These are phyloP conservation scores for Pseudomyrmex sp. DNA, from an alignment of 1,140 invertebrate genomes.

Conservation along the genomic window DNA sequence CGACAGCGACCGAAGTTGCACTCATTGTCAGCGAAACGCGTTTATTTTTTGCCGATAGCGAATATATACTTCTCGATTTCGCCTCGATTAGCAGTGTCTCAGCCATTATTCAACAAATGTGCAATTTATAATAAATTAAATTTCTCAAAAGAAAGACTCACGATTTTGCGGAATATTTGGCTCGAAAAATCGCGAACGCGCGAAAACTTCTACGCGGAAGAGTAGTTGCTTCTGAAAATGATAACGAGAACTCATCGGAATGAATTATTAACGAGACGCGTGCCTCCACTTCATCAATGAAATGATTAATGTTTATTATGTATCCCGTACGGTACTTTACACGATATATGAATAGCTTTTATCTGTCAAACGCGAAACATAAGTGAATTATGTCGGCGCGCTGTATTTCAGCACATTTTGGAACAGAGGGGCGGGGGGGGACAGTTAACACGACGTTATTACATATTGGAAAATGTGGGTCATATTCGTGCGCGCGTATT, in stretches of 20 bases:
- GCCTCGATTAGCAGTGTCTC: neutral
- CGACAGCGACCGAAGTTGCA: constrained; percentile 38
- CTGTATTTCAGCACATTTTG: constrained; percentile 41
- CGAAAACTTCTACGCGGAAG: neutral
- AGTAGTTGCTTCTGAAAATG: neutral
- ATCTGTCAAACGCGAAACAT: constrained; percentile 54
- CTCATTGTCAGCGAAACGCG: constrained; percentile 18
- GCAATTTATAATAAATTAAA: neutral
- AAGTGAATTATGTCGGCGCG: constrained; percentile 33
- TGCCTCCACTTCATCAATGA: constrained; percentile 28
- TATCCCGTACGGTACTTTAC: constrained; percentile 20
- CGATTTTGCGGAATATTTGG: too few relatives aligned
- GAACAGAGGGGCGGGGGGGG: neutral
- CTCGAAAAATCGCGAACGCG: neutral
- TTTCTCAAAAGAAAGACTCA: too few relatives aligned
- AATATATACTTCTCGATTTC: constrained; percentile 4
- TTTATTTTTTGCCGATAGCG: constrained; percentile 41
- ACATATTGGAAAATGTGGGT: constrained; percentile 47
- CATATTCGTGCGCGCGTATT: constrained; percentile 24
- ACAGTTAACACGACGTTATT: constrained; percentile 3
- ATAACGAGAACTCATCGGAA: constrained; percentile 1
- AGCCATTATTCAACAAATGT: neutral
- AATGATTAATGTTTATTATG: constrained; percentile 60
- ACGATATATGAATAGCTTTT: constrained; percentile 37
- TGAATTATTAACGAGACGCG: constrained; percentile 42